phyloP scores from a whole-genome alignment of 2,888 invertebrate species.

The Rhyacophila evoluta region DNA sequence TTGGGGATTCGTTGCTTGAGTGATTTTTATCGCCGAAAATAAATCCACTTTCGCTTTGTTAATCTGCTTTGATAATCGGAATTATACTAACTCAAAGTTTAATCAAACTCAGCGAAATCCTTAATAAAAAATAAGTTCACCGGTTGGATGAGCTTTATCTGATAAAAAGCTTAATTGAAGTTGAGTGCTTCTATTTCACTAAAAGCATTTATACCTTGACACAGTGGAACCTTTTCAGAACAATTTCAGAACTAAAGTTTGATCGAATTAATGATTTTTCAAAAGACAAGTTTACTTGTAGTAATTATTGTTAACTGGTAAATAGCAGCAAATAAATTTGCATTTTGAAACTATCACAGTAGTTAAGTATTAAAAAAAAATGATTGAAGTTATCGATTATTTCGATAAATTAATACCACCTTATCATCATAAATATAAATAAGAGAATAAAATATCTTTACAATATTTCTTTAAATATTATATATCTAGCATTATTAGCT shows the following conservation, averaged over 20 bases:
- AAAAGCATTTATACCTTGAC: constrained; percentile 19
- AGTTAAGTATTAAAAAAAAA: too few relatives aligned
- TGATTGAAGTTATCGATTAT: too few relatives aligned
- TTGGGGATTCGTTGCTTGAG: not conserved
- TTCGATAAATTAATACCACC: too few relatives aligned
- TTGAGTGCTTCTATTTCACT: constrained; percentile 15
- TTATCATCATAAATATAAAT: too few relatives aligned
- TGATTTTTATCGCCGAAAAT: not conserved
- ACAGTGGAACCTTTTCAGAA: not conserved
- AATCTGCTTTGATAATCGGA: constrained; percentile 7
- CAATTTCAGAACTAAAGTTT: not conserved
- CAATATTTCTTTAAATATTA: too few relatives aligned
- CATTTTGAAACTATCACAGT: too few relatives aligned
- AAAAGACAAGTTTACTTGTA: not conserved
- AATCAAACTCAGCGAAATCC: constrained; percentile 17
- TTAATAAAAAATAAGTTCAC: constrained; percentile 14
- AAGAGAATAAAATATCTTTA: too few relatives aligned
- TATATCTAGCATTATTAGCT: too few relatives aligned
- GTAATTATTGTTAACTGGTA: not conserved
- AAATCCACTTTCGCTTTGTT: not conserved
- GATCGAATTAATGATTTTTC: not conserved
- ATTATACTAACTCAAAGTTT: constrained; percentile 8
- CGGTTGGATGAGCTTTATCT: constrained; percentile 19
- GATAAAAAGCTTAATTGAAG: constrained; percentile 18
- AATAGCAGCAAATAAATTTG: too few relatives aligned